Evolutionary conservation across 2,797 vertebrate genomes (phyloP), one percentile per base, ranked within the genome.

Genomic region (Aeoliscus strigatus): DNA sequence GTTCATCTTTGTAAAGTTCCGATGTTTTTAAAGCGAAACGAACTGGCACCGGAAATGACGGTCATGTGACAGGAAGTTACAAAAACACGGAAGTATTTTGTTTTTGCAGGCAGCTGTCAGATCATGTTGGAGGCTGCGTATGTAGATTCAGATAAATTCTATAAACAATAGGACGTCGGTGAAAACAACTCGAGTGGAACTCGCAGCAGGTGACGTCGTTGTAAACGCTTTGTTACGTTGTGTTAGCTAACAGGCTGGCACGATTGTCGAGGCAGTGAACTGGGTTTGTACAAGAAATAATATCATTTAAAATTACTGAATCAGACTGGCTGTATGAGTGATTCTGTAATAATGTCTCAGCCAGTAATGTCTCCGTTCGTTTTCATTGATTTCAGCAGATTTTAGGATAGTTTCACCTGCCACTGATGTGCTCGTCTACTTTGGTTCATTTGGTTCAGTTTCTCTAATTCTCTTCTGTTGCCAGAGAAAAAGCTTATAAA

Each of bases 11-110:
- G 18, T 21, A 21, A 21, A 3, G 3, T 21, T 3, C 18, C 3
- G 18, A 21, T 21, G 3, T 21, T 3, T 3, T 3, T 21, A 21
- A 21, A 3, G 3, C 6, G 6, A 21, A 21, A 35, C 16, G 5
- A n/a, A 4, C 17, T 10, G 2, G 0, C 1, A 30, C 35, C 59
- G 70, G 65, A 79, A 64, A 23, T 9, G 1, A 1, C 0, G 8
- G 24, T 68, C 73, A 2, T 32, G 6, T 79, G 79, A 82, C 72
- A 4, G 69, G 78, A 79, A 74, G 37, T 51, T 3, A 2, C 8
- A 15, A 12, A 56, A 63, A 70, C 14, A 47, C 37, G 64, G 68
- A 73, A 59, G 46, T 68, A 56, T 71, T 77, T 51, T 75, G 73
- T 17, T 57, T 48, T 27, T 8, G 3, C 21, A 35, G 10, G 3